Evolutionary conservation across 2,888 invertebrate species (phyloP).

Genomic region (Agrochola lota): DNA sequence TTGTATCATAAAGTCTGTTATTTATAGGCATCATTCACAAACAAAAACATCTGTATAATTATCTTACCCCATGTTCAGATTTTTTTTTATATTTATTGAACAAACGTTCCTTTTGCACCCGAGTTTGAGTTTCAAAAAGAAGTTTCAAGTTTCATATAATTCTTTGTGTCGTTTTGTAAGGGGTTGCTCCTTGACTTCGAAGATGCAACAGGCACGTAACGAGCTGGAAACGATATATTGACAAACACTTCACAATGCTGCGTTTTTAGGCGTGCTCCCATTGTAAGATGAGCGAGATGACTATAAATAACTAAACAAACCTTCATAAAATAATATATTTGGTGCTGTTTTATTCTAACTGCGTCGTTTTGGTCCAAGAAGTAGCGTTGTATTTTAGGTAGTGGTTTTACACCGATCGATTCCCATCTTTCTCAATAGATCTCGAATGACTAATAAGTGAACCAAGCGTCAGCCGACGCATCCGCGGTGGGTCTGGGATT

Average conservation of each 20-base stretch:
- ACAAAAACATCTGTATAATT: neutral
- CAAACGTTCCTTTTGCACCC: neutral
- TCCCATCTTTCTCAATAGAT: no score
- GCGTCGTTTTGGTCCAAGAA: no score
- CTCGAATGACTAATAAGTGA: no score
- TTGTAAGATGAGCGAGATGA: neutral
- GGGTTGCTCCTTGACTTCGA: neutral
- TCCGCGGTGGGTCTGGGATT: no score
- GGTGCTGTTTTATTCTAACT: no score
- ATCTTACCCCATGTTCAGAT: neutral
- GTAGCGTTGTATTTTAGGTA: no score
- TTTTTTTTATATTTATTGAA: neutral
- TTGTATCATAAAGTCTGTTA: no score
- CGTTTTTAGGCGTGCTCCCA: neutral
- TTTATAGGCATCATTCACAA: neutral
- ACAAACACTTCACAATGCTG: slow-evolving; percentile 26
- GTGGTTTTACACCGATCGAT: no score
- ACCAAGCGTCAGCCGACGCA: no score
- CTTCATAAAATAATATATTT: no score
- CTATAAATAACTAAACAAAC: neutral
- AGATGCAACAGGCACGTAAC: slow-evolving; percentile 20
- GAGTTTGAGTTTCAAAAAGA: neutral
- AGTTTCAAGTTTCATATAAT: neutral
- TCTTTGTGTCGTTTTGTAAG: neutral
- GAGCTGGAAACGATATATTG: neutral